Conservation (phyloP, 2,113 vertebrate species). For the Corythaixoides concolor region DNA sequence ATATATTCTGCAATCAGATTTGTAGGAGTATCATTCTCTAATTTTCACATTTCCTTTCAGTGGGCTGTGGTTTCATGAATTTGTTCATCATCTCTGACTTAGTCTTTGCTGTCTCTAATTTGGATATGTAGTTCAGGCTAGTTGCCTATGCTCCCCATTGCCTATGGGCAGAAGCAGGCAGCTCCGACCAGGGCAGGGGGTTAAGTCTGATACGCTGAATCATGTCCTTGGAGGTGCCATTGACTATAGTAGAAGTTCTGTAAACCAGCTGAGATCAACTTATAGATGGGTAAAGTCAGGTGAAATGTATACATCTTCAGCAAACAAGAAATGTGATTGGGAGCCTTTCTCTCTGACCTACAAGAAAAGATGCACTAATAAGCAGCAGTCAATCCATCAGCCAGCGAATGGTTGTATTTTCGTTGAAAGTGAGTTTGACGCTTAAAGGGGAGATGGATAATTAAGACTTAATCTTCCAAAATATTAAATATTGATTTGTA, state of each 20-base stretch:
- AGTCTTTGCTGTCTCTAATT: not conserved
- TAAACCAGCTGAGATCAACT: not conserved
- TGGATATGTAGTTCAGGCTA: not conserved
- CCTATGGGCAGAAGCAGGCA: not conserved
- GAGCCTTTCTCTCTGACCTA: constrained; percentile 45
- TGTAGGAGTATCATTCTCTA: not conserved
- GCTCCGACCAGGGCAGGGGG: not conserved
- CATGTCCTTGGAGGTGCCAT: not conserved
- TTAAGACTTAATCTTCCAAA: constrained; percentile 78
- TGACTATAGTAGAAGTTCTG: not conserved
- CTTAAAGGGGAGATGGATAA: constrained; percentile 72
- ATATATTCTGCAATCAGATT: not conserved
- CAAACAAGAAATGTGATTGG: not conserved
- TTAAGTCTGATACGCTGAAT: not conserved
- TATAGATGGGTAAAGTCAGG: not conserved
- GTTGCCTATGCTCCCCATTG: not conserved
- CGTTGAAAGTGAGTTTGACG: constrained; percentile 54
- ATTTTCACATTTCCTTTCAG: not conserved
- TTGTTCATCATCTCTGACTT: not conserved
- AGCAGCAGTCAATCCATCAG: constrained; percentile 60
- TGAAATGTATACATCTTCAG: not conserved
- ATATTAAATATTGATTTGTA: constrained; percentile 81
- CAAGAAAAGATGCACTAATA: constrained; percentile 60
- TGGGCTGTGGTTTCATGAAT: not conserved
- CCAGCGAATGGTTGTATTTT: constrained; percentile 53